phyloP scores from a whole-genome alignment of 2,113 vertebrate genomes.

The Ailuropoda melanoleuca region DNA sequence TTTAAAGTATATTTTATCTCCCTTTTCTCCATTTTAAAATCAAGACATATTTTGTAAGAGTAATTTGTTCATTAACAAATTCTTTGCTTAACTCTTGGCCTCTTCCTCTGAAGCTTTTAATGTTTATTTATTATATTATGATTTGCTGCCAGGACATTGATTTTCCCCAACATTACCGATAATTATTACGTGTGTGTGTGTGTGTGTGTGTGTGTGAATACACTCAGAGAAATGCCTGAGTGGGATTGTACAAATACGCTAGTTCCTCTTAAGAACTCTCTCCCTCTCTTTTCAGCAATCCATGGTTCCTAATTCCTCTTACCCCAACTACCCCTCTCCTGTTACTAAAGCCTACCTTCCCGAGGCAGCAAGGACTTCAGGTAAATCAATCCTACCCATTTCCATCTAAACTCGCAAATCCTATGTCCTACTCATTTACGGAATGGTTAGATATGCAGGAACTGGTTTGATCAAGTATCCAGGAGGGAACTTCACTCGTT shows the following conservation, averaged over 20 bases:
- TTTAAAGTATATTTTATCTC: neutral
- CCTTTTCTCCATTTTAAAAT: slow-evolving; percentile 43
- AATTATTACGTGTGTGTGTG: neutral
- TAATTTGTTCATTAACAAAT: slow-evolving; percentile 26
- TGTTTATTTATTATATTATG: neutral
- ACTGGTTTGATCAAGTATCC: slow-evolving; percentile 19
- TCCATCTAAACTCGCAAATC: neutral
- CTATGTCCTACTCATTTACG: neutral
- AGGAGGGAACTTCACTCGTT: neutral
- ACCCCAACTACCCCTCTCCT: neutral
- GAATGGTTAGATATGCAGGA: neutral
- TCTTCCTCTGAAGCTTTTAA: neutral
- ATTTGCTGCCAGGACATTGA: neutral
- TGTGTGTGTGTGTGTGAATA: neutral
- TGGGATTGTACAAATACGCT: neutral
- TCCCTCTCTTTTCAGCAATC: neutral
- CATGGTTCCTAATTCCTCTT: neutral
- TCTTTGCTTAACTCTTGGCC: slow-evolving; percentile 26
- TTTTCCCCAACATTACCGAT: neutral
- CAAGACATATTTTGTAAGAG: neutral
- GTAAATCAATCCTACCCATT: slow-evolving; percentile 7
- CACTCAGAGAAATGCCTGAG: neutral
- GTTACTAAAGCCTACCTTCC: neutral
- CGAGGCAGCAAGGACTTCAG: neutral
- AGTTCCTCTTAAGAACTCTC: neutral